Percentiles rank a stretch among this genome's conserved stretches.
phyloP scores from a whole-genome alignment of 2,797 vertebrate genomes.

The Anolis apletophallus region DNA sequence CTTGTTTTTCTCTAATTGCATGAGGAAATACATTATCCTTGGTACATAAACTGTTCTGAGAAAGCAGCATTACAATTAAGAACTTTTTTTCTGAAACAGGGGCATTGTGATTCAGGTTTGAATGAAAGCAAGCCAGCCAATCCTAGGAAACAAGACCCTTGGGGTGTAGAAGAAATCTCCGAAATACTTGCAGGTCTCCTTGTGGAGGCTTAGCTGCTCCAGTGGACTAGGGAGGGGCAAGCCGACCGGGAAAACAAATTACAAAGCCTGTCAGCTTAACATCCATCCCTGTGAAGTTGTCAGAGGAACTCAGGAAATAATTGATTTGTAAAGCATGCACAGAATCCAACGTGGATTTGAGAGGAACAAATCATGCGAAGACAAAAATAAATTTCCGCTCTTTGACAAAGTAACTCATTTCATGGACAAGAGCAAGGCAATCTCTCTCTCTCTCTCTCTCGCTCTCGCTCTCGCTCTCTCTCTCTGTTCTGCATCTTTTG shows the following conservation, averaged over 20 bases:
- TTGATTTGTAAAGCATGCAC: constrained; percentile 23
- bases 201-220: neutral
- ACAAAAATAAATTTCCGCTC: neutral
- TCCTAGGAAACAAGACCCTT: neutral
- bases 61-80: neutral
- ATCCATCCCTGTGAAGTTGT: neutral
- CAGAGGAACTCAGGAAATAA: constrained; percentile 17
- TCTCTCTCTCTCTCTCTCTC: neutral
- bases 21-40: too few relatives aligned
- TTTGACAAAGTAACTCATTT: neutral
- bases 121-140: neutral
- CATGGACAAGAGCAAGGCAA: neutral
- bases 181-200: neutral
- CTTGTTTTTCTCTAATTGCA: neutral
- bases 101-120: neutral
- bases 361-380: neutral
- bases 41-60: neutral
- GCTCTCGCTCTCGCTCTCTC: too few relatives aligned
- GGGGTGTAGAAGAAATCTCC: neutral
- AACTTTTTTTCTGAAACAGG: neutral
- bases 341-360: constrained; percentile 8
- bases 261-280: neutral
- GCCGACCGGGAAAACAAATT: neutral
- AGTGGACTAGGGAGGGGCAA: neutral
- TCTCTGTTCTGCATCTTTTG: neutral